Evolutionary conservation across 2,888 invertebrate species (phyloP).

Genomic region (Eupeodes luniger): DNA sequence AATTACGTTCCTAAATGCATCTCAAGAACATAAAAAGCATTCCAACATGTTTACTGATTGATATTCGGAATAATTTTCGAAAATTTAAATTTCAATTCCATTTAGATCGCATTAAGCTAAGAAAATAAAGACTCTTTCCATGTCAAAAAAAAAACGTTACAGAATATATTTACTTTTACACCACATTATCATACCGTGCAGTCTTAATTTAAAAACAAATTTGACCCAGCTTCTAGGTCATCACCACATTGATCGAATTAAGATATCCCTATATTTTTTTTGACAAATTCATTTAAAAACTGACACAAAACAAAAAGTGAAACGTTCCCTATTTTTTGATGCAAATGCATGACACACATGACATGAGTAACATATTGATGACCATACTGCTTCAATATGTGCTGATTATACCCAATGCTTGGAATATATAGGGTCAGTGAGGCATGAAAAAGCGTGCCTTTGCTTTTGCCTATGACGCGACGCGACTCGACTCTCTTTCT

Average conservation of each 20-base stretch:
- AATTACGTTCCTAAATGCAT: too few relatives aligned
- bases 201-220: neutral
- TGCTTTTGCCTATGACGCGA: neutral
- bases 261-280: slow-evolving; percentile 29
- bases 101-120: too few relatives aligned
- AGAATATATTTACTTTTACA: neutral
- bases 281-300: slow-evolving; percentile 29
- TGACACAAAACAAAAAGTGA: slow-evolving; percentile 5
- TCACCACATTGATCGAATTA: slow-evolving; percentile 24
- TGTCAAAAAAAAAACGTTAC: too few relatives aligned
- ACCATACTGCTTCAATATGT: slow-evolving; percentile 11
- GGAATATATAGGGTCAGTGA: slow-evolving; percentile 43
- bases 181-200: neutral
- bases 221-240: neutral
- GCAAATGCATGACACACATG: slow-evolving; percentile 27
- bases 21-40: too few relatives aligned
- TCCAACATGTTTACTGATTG: too few relatives aligned
- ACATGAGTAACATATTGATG: slow-evolving; percentile 37
- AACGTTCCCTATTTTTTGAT: slow-evolving; percentile 23
- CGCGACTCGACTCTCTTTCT: neutral
- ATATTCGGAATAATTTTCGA: too few relatives aligned
- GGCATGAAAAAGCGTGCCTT: slow-evolving; percentile 50
- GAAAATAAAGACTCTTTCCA: too few relatives aligned
- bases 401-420: slow-evolving; percentile 30
- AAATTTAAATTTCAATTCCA: too few relatives aligned